A percentile compares a stretch with the other conserved stretches of the same genome.
phyloP scores from a whole-genome alignment of 2,888 invertebrate species.

The Pollenia labialis region DNA sequence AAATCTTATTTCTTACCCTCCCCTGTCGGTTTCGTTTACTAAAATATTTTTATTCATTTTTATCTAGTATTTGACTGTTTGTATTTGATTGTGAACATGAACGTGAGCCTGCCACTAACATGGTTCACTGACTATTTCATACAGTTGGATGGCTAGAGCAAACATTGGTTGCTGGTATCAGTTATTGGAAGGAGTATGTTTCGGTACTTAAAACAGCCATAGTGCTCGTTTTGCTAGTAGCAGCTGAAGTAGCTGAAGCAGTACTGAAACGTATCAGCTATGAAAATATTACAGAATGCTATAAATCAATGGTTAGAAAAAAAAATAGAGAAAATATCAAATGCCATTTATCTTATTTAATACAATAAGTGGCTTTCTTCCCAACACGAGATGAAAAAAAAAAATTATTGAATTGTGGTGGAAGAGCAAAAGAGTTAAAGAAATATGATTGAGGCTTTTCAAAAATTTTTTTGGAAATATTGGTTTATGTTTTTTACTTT shows the following conservation, averaged over 20 bases:
- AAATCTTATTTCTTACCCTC: not conserved
- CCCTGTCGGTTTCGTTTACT: not conserved
- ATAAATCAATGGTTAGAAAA: constrained; percentile 59
- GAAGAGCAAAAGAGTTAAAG: not conserved
- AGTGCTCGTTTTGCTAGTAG: constrained; percentile 1
- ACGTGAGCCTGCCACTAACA: constrained; percentile 53
- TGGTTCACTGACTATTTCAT: constrained; percentile 40
- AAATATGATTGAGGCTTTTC: constrained; percentile 43
- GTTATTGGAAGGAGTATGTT: not conserved
- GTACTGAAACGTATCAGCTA: constrained; percentile 31
- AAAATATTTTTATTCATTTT: constrained; percentile 11
- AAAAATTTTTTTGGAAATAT: no score
- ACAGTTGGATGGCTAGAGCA: constrained; percentile 41
- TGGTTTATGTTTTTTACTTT: not conserved
- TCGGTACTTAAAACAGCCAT: constrained; percentile 7
- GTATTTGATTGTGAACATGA: constrained; percentile 28
- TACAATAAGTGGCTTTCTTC: constrained; percentile 52
- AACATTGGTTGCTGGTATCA: constrained; percentile 20
- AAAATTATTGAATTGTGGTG: constrained; percentile 2
- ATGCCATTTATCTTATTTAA: constrained; percentile 63
- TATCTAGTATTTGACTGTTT: constrained; percentile 47
- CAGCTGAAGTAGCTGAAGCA: constrained; percentile 14
- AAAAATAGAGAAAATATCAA: constrained; percentile 33
- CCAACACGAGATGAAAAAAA: constrained; percentile 4
- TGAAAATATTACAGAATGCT: constrained; percentile 49